phyloP scores from a whole-genome alignment of 2,113 vertebrate genomes.

The Murina feae region DNA sequence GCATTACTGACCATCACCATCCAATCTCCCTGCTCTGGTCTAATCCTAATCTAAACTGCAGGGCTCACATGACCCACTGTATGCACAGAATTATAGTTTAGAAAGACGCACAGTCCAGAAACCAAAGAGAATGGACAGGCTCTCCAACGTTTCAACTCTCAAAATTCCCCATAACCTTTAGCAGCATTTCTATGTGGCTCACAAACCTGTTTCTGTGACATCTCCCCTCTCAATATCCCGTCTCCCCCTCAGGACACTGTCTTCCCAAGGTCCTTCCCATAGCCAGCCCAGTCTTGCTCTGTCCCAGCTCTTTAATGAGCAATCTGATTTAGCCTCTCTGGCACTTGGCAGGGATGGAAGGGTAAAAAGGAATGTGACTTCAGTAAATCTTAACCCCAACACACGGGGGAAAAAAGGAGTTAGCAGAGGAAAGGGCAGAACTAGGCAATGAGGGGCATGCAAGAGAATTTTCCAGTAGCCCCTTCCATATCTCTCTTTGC shows the following conservation, averaged over 20 bases:
- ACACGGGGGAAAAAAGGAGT: neutral
- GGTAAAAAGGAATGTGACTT: neutral
- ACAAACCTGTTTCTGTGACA: neutral
- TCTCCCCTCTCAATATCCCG: neutral
- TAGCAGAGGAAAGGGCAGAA: neutral
- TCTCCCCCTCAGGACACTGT: neutral
- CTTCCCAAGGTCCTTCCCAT: neutral
- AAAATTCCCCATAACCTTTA: neutral
- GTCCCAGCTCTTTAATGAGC: neutral
- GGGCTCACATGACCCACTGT: neutral
- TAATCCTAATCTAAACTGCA: neutral
- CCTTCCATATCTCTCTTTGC: neutral
- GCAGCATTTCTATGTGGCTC: neutral
- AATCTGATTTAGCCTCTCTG: neutral
- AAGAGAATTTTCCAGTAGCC: neutral
- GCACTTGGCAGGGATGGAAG: neutral
- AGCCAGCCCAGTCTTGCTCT: neutral
- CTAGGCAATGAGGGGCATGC: neutral
- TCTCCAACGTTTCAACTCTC: neutral
- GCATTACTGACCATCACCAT: neutral
- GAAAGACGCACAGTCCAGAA: neutral
- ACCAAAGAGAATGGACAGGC: neutral
- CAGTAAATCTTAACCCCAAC: neutral
- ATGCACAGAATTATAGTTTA: neutral
- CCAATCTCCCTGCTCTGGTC: neutral